These are phyloP conservation scores for Oegoconia quadripuncta DNA, from an alignment of 2,888 invertebrate species.

Conservation along the genomic window DNA sequence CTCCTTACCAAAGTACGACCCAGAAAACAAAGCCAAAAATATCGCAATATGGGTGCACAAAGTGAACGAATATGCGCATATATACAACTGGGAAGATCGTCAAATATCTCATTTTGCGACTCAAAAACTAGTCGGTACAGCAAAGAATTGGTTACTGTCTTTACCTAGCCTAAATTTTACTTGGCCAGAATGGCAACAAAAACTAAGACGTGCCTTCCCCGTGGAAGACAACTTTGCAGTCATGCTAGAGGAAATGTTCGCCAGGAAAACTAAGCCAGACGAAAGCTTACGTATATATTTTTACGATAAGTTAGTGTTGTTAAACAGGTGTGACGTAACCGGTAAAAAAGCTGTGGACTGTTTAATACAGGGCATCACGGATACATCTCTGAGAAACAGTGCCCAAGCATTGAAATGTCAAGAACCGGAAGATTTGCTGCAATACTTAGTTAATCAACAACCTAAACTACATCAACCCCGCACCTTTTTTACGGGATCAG, in stretches of 20 bases:
- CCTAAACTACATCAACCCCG: too few species aligned
- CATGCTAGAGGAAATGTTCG: background rate
- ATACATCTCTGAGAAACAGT: slow-evolving; percentile 5
- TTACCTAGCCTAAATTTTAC: slow-evolving; percentile 14
- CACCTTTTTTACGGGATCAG: too few species aligned
- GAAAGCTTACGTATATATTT: background rate
- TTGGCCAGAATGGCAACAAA: slow-evolving; percentile 22
- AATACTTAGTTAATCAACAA: too few species aligned
- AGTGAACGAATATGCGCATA: slow-evolving; percentile 12
- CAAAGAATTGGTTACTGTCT: slow-evolving; percentile 22
- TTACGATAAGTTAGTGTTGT: background rate
- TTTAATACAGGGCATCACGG: slow-evolving; percentile 10
- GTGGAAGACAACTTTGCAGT: background rate
- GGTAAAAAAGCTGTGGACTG: slow-evolving; percentile 13
- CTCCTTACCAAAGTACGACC: too few species aligned
- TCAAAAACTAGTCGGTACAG: slow-evolving; percentile 20
- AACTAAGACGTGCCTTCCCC: background rate
- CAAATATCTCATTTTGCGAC: background rate
- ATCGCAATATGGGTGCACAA: slow-evolving; percentile 14
- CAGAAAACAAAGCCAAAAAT: too few species aligned
- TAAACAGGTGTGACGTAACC: slow-evolving; percentile 6
- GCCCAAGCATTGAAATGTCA: slow-evolving; percentile 7
- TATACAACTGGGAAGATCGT: slow-evolving; percentile 14
- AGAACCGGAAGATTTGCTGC: slow-evolving; percentile 11
- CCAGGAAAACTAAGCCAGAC: background rate